Percentiles rank a stretch among this genome's conserved stretches.
Conservation (phyloP, 2,888 invertebrate species). For the Carpatolechia fugitivella region DNA sequence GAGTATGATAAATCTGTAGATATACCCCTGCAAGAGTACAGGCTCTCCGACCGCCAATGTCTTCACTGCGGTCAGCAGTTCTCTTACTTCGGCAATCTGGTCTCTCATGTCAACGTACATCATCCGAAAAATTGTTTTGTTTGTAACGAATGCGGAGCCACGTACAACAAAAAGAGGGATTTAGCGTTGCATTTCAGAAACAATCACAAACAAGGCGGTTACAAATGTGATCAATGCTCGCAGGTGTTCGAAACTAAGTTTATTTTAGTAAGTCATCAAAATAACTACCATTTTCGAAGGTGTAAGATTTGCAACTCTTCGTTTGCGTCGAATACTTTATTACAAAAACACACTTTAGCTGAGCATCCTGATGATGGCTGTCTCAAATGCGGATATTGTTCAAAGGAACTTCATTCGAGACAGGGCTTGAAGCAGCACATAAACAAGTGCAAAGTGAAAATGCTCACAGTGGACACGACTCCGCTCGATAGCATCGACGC, state of each 20-base stretch:
- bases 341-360: conserved; percentile 48
- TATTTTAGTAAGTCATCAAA: conserved; percentile 43
- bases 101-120: conserved; percentile 49
- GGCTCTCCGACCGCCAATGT: conserved; percentile 51
- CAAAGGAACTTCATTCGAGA: conserved; percentile 49
- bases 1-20: conserved; percentile 53
- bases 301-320: conserved; percentile 50
- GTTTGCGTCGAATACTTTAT: conserved; percentile 43
- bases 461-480: conserved; percentile 28
- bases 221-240: conserved; percentile 53
- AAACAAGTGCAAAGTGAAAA: conserved; percentile 51
- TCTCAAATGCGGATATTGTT: conserved; percentile 55
- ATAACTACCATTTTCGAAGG: conserved; percentile 49
- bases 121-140: conserved; percentile 54
- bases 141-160: conserved; percentile 56
- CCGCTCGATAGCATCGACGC: conserved; percentile 18
- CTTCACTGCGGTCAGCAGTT: conserved; percentile 52
- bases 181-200: conserved; percentile 50
- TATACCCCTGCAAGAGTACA: conserved; percentile 53
- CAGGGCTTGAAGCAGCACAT: conserved; percentile 54
- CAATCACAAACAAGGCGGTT: conserved; percentile 49
- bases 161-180: conserved; percentile 55
- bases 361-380: conserved; percentile 50
- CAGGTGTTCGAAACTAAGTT: conserved; percentile 40
- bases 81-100: conserved; percentile 50